Conservation (phyloP, 2,888 invertebrate genomes). For the Caenorhabditis sinica region DNA sequence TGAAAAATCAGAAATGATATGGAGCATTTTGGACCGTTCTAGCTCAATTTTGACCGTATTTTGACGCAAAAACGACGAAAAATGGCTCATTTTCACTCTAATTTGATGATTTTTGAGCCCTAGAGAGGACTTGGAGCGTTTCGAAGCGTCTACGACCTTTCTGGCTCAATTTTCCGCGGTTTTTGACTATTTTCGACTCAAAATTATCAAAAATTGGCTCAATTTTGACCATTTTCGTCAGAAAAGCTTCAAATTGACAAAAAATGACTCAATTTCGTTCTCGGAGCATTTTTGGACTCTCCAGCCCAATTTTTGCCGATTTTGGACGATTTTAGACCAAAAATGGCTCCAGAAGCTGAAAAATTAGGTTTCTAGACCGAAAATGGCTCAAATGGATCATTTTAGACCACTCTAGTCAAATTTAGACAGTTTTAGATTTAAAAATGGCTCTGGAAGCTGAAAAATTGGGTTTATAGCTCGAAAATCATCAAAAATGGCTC, state of each 20-base stretch:
- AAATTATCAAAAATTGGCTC: background rate
- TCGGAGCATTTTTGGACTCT: background rate
- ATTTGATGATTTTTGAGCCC: too few relatives aligned
- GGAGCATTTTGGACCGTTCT: background rate
- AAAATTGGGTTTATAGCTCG: background rate
- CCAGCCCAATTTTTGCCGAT: background rate
- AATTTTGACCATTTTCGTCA: background rate
- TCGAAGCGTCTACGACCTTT: too few relatives aligned
- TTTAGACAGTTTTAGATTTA: background rate
- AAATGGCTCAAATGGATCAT: background rate
- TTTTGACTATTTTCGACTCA: too few relatives aligned
- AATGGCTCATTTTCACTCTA: too few relatives aligned
- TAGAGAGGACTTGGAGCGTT: too few relatives aligned
- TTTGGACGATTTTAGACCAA: background rate
- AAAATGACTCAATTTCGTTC: background rate
- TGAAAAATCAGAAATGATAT: background rate
- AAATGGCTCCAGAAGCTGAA: too few relatives aligned
- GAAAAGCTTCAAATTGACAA: background rate
- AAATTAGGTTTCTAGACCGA: too few relatives aligned
- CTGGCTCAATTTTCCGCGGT: too few relatives aligned
- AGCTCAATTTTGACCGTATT: background rate
- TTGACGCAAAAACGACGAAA: background rate
- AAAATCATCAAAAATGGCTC: background rate
- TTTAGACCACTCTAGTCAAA: background rate
- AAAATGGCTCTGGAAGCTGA: too few relatives aligned